A percentile compares a stretch with the other conserved stretches of the same genome.
Evolutionary conservation across 2,888 invertebrate species (phyloP).

Genomic region (Gymnosoma rotundatum): DNA sequence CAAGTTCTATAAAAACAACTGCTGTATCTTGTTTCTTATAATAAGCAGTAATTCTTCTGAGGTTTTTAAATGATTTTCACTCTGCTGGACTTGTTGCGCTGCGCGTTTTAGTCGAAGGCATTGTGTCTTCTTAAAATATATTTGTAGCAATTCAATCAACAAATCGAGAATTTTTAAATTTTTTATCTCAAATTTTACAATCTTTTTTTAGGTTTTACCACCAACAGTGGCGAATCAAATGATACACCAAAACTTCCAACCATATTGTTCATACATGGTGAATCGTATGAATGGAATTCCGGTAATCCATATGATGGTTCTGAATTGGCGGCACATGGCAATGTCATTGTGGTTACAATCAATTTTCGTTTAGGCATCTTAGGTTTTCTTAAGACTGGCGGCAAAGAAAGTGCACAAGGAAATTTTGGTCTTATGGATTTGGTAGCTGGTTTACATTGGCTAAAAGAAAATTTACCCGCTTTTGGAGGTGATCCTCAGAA

Average conservation of each 20-base stretch:
- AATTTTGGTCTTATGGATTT: slow-evolving; percentile 96
- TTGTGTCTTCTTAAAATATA: no score
- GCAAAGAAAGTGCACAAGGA: slow-evolving; percentile 93
- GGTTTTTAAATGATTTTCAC: no score
- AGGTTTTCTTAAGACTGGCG: slow-evolving; percentile 95
- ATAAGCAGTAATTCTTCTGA: no score
- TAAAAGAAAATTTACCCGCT: slow-evolving; percentile 95
- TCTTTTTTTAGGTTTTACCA: slow-evolving; percentile 57
- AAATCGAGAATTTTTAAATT: no score
- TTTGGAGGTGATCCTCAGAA: slow-evolving; percentile 97
- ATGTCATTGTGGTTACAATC: slow-evolving; percentile 94
- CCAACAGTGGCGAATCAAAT: slow-evolving; percentile 58
- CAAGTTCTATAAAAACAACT: no score
- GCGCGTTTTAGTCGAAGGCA: no score
- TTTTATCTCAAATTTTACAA: not conserved
- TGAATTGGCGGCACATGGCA: slow-evolving; percentile 94
- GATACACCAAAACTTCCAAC: slow-evolving; percentile 85
- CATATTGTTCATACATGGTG: slow-evolving; percentile 95
- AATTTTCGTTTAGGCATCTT: slow-evolving; percentile 95
- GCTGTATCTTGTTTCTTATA: no score
- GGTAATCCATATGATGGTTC: slow-evolving; percentile 99
- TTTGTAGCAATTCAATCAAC: no score
- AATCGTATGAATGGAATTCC: slow-evolving; percentile 98
- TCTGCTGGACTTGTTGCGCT: no score
- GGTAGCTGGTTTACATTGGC: slow-evolving; percentile 97